These are phyloP conservation scores for Suncus etruscus DNA, from an alignment of 2,113 vertebrate species.

Conservation along the genomic window DNA sequence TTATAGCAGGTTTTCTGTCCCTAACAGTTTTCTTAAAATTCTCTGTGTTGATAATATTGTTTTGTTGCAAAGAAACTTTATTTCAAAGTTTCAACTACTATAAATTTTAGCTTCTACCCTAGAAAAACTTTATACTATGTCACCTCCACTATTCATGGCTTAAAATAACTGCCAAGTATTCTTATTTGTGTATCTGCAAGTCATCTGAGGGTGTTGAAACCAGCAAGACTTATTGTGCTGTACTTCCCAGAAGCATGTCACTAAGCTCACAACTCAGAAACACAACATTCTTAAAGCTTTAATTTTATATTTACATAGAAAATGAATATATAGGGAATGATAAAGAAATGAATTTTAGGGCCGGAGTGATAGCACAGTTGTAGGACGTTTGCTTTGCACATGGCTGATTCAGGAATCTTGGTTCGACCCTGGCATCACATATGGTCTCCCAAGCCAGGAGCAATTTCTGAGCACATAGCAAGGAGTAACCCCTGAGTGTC, in stretches of 20 bases:
- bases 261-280: not conserved
- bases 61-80: not conserved
- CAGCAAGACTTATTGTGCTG: not conserved
- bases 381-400: no score
- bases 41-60: constrained; percentile 25
- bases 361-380: no score
- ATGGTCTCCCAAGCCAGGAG: no score
- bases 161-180: constrained; percentile 28
- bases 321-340: not conserved
- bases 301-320: not conserved
- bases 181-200: not conserved
- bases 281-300: not conserved
- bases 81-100: not conserved
- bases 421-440: no score
- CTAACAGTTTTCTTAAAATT: not conserved
- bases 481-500: no score
- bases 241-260: not conserved
- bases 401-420: no score
- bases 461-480: no score
- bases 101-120: not conserved
- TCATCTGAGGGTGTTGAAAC: not conserved
- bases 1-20: not conserved
- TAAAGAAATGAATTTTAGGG: not conserved
- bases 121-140: not conserved
- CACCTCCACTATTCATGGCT: not conserved